Conservation (phyloP, 2,888 invertebrate genomes). For the Euplexia lucipara region DNA sequence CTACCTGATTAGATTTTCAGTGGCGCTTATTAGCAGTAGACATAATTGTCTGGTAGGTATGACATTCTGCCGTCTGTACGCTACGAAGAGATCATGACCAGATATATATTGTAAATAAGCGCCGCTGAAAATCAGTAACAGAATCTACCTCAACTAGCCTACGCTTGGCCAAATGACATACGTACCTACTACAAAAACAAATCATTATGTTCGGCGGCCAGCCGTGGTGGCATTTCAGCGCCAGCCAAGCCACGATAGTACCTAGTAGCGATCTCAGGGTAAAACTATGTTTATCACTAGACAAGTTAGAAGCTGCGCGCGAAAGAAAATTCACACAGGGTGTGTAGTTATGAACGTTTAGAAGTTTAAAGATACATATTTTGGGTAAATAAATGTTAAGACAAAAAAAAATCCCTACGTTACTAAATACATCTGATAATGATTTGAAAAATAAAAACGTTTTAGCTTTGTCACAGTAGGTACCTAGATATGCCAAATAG, state of each 20-base stretch:
- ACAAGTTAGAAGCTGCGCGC: not conserved
- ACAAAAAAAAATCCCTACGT: too few species aligned
- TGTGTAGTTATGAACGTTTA: not conserved
- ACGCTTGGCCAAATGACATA: not conserved
- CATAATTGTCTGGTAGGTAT: too few species aligned
- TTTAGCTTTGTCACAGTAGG: too few species aligned
- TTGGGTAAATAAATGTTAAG: too few species aligned
- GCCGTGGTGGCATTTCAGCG: constrained; percentile 27
- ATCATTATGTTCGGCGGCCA: constrained; percentile 12
- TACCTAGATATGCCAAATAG: too few species aligned
- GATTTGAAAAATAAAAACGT: too few species aligned
- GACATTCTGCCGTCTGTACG: too few species aligned
- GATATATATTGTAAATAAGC: not conserved
- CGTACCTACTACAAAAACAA: not conserved
- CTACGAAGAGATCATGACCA: too few species aligned
- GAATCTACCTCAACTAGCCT: not conserved
- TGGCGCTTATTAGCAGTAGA: too few species aligned
- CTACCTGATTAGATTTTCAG: too few species aligned
- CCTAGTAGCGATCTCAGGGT: constrained; percentile 31
- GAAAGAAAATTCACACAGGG: not conserved
- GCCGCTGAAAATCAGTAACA: not conserved
- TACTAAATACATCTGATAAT: too few species aligned
- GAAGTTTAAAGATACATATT: not conserved
- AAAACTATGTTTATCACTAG: constrained; percentile 24
- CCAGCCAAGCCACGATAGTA: constrained; percentile 35